phyloP scores from a whole-genome alignment of 2,797 vertebrate genomes.

The Enteromius anoplus region DNA sequence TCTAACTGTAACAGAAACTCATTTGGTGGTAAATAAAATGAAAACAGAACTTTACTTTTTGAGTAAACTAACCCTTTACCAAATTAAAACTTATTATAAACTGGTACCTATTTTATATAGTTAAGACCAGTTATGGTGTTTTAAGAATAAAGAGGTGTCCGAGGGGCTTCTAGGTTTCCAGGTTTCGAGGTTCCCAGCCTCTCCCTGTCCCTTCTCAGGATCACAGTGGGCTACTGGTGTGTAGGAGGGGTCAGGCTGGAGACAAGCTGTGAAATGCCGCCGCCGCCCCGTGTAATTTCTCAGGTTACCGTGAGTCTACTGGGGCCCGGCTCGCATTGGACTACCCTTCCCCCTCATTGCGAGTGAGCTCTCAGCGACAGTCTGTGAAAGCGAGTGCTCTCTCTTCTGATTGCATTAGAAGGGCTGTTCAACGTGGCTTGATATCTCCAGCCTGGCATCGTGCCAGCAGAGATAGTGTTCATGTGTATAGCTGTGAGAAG shows the following conservation, averaged over 20 bases:
- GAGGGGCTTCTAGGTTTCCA: neutral
- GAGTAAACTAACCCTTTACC: neutral
- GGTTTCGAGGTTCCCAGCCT: conserved; percentile 41
- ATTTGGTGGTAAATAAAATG: neutral
- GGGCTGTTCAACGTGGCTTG: conserved; percentile 67
- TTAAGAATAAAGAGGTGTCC: neutral
- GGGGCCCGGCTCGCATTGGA: conserved; percentile 19
- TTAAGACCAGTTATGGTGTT: neutral
- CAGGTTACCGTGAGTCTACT: conserved; percentile 72
- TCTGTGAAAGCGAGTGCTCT: conserved; percentile 47
- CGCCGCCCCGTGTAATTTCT: conserved; percentile 74
- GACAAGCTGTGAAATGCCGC: conserved; percentile 76
- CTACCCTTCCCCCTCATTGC: conserved; percentile 15
- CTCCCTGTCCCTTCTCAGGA: conserved; percentile 26
- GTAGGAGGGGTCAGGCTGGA: conserved; percentile 65
- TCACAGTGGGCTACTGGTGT: conserved; percentile 18
- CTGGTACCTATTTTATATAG: neutral
- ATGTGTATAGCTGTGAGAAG: conserved; percentile 33
- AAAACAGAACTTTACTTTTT: neutral
- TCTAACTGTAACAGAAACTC: neutral
- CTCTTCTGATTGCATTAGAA: conserved; percentile 71
- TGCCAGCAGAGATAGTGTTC: conserved; percentile 67
- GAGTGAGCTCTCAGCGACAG: conserved; percentile 30
- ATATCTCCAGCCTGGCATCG: conserved; percentile 73
- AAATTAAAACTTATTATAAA: neutral